These are phyloP conservation scores for Pseudobourletiella spinata DNA, from an alignment of 1,140 invertebrate species.

Conservation along the genomic window DNA sequence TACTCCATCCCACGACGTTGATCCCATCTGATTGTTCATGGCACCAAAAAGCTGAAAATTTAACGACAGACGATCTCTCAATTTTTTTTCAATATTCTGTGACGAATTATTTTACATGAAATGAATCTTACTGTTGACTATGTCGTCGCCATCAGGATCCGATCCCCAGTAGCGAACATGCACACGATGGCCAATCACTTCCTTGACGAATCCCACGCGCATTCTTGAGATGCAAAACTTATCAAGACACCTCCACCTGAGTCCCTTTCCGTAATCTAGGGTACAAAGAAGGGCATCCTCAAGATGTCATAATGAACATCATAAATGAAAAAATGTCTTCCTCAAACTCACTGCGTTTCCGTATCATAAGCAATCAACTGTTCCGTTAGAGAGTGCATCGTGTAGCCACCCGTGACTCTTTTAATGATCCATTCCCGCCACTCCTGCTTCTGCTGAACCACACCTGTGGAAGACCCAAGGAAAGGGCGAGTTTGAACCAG, in stretches of 20 bases:
- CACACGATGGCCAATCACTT: conserved; percentile 81
- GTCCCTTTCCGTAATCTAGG: conserved; percentile 52
- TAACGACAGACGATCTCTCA: neutral
- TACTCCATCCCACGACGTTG: conserved; percentile 90
- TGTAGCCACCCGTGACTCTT: conserved; percentile 8
- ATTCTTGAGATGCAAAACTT: conserved; percentile 90
- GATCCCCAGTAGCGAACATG: conserved; percentile 83
- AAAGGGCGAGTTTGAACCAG: neutral
- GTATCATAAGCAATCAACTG: neutral
- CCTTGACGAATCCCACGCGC: conserved; percentile 75
- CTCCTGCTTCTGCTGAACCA: neutral
- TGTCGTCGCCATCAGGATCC: conserved; percentile 47
- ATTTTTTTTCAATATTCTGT: too few species aligned
- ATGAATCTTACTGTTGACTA: conserved; percentile 46
- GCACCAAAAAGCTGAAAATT: conserved; percentile 70
- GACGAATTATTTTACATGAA: too few species aligned
- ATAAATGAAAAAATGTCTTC: neutral
- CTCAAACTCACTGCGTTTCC: conserved; percentile 4
- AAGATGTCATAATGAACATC: too few species aligned
- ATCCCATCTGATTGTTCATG: conserved; percentile 88
- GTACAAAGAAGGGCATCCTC: neutral
- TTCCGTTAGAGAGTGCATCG: neutral
- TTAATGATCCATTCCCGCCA: conserved; percentile 7
- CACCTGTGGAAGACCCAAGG: neutral
- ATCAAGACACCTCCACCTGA: conserved; percentile 85